These are phyloP conservation scores for Coryphaenoides rupestris DNA, from an alignment of 2,113 vertebrate genomes.

Conservation along the genomic window DNA sequence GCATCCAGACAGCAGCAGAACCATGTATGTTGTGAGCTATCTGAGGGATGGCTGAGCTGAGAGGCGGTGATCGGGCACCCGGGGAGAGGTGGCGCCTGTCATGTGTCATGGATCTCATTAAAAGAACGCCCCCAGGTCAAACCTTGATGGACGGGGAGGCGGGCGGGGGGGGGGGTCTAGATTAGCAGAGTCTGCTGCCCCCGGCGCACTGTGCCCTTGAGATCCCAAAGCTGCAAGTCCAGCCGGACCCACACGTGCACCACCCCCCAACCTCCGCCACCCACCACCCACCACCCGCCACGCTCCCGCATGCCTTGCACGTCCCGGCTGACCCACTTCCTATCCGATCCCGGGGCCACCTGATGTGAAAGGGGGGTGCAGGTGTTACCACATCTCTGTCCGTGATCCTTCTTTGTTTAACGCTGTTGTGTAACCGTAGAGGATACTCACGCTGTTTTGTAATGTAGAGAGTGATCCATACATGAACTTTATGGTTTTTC, in stretches of 20 bases:
- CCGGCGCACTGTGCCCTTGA: constrained; percentile 34
- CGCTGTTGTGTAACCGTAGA: too few species aligned
- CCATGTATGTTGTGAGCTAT: constrained; percentile 47
- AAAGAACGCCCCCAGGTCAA: constrained; percentile 72
- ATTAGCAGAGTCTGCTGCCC: constrained; percentile 59
- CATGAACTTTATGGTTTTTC: too few species aligned
- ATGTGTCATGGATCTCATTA: constrained; percentile 76
- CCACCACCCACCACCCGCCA: neutral
- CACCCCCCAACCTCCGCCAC: neutral
- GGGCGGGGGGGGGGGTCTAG: constrained; percentile 65
- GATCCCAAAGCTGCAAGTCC: constrained; percentile 50
- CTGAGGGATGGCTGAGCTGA: too few species aligned
- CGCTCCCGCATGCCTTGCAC: too few species aligned
- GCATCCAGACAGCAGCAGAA: constrained; percentile 51
- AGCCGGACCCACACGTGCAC: constrained; percentile 16
- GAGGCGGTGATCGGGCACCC: constrained; percentile 54
- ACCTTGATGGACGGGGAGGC: constrained; percentile 77
- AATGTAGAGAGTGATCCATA: too few species aligned
- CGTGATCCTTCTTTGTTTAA: too few species aligned
- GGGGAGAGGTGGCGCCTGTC: constrained; percentile 66
- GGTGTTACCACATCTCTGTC: too few species aligned
- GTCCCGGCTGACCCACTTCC: too few species aligned
- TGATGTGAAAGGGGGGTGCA: too few species aligned
- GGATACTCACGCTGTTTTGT: too few species aligned
- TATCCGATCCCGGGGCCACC: too few species aligned